Evolutionary conservation across 2,888 invertebrate genomes (phyloP).

Genomic region (Pandemis heparana): DNA sequence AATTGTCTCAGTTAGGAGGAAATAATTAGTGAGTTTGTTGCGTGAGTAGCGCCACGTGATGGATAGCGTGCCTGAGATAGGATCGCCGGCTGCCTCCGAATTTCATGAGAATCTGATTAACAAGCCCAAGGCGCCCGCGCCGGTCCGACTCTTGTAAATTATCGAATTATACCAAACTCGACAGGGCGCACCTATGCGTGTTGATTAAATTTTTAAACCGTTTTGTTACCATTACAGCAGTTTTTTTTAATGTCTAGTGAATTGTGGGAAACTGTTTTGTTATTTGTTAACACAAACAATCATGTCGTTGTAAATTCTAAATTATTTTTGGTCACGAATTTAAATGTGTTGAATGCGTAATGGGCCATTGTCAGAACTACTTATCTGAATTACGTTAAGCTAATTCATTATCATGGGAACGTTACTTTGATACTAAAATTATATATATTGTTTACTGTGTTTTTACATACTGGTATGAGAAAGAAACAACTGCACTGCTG

Average conservation of each 20-base stretch:
- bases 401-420: conserved; percentile 28
- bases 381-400: conserved; percentile 31
- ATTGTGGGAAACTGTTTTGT: conserved; percentile 68
- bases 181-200: conserved; percentile 73
- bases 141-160: conserved; percentile 68
- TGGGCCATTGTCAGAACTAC: conserved; percentile 53
- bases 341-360: conserved; percentile 66
- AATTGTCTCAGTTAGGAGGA: conserved; percentile 68
- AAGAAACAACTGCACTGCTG: conserved; percentile 36
- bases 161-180: conserved; percentile 75
- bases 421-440: conserved; percentile 17
- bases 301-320: conserved; percentile 64
- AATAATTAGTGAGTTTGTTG: conserved; percentile 71
- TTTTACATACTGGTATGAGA: conserved; percentile 34
- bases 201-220: conserved; percentile 79
- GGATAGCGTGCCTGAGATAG: conserved; percentile 79
- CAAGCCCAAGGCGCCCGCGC: conserved; percentile 67
- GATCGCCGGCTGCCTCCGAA: conserved; percentile 75
- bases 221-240: conserved; percentile 74
- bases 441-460: conserved; percentile 11
- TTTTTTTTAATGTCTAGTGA: conserved; percentile 60
- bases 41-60: conserved; percentile 74
- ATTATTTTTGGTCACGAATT: conserved; percentile 70
- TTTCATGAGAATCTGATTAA: conserved; percentile 78
- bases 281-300: conserved; percentile 64